Evolutionary conservation across 2,888 invertebrate genomes (phyloP), one percentile per base, ranked within the genome.

Genomic region (Drosophila antonietae): DNA sequence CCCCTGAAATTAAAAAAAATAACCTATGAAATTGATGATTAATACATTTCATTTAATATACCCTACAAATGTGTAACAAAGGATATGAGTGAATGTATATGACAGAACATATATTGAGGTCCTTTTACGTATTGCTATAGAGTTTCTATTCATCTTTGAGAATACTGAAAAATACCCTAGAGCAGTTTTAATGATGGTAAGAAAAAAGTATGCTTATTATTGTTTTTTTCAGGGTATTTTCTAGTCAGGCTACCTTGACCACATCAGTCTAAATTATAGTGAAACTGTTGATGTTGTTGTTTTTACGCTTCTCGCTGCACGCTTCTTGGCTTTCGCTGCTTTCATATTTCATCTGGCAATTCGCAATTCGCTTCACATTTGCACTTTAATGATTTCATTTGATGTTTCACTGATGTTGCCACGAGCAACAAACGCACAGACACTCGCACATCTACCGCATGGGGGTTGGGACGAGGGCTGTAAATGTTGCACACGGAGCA

Each of bases 331-430:
- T 31, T 43, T 52, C 10, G 47, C 43, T 33, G 31, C 28, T 66
- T 53, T 39, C 64, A 53, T 52, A 68, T 58, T 63, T 78, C 75
- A 64, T 65, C 59, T 73, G 53, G 46, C 72, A 68, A 69, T 79
- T 82, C 69, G 70, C 79, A 78, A 90, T 88, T 90, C 84, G 79
- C 77, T 84, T 84, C 90, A 72, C 83, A 89, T 88, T 84, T 87
- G 78, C 84, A 88, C 81, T 84, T 82, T 78, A 78, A 88, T 88
- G 81, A 73, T 68, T 86, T 78, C 82, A 90, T 83, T 89, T 88
- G 73, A 80, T 70, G 72, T 69, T 60, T 52, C 46, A 58, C 59
- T 66, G 77, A 71, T 61, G 76, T 75, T 76, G 67, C 70, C 72
- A 73, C 59, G n/a, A 41, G 60, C 68, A 74, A 77, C 63, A 33